Evolutionary conservation across 2,113 vertebrate species (phyloP).

Genomic region (Sclerurus mexicanus): DNA sequence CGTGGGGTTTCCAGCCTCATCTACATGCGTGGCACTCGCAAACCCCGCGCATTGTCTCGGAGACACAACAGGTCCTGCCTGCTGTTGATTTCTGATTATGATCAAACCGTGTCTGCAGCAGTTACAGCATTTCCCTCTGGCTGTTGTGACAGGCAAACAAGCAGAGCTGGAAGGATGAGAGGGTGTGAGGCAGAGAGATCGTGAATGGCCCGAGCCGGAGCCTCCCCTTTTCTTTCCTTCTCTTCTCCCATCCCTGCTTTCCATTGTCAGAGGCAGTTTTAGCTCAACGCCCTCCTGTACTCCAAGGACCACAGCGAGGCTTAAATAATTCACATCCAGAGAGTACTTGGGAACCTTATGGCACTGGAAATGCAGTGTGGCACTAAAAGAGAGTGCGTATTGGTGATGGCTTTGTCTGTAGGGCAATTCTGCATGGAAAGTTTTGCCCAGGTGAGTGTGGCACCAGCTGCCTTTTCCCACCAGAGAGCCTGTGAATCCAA

Average conservation of each 20-base stretch:
- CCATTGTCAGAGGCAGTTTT: neutral
- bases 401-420: neutral
- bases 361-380: neutral
- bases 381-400: neutral
- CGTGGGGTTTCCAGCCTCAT: conserved; percentile 23
- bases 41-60: conserved; percentile 28
- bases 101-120: neutral
- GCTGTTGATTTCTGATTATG: neutral
- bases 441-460: neutral
- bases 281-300: neutral
- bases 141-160: conserved; percentile 22
- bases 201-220: neutral
- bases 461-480: neutral
- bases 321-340: conserved; percentile 17
- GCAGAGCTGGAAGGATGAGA: conserved; percentile 39
- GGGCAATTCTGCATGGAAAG: accelerated
- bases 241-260: neutral
- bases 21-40: neutral
- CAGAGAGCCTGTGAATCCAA: accelerated
- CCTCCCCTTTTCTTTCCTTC: conserved; percentile 5
- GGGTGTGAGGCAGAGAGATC: neutral
- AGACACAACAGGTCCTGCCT: conserved; percentile 63
- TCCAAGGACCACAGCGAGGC: neutral
- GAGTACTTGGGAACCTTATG: neutral
- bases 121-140: neutral